Evolutionary conservation across 1,140 invertebrate species (phyloP), one percentile per base, ranked within the genome.

Genomic region (Chelonus insularis): DNA sequence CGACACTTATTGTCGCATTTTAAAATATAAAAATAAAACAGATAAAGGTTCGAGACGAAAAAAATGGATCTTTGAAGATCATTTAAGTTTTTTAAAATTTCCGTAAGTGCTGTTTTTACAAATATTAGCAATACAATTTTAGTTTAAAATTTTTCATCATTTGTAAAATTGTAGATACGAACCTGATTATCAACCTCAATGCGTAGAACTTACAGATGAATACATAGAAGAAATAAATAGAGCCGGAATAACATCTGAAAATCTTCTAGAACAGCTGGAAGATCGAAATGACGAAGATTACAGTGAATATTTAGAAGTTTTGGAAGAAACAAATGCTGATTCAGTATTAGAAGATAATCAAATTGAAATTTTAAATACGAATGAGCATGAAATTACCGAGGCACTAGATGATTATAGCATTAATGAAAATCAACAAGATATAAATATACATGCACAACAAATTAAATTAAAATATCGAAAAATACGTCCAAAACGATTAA

Each of bases 31-130:
- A 68, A 73, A 71, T 16, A 78, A 73, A 60, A 71, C 77, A 5
- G 67, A 77, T 0, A 78, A 77, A 61, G 76, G 73, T 21, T 45
- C 60, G 1, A 68, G 76, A 48, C 71, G 75, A 43, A 81, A 80
- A 61, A 81, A 80, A 68, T 81, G 79, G 79, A 72, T 80, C 20
- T 81, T 77, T 52, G 79, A 81, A 51, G 77, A 80, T 64, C 60
- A 73, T 57, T 64, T 81, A 11, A 80, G 45, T 55, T 81, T 81
- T 52, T 60, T 81, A 29, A 78, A 74, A 55, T 80, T 78, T 60
- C 78, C 77, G 72, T 80, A 73, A 73, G 74, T 63, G 50, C 9
- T 11, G 11, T 11, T 25, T n/a, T 58, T 14, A 1, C 5, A 23
- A 21, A 41, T 5, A 29, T 51, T 16, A 20, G 8, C n/a, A 41